Base-by-base conservation (phyloP, 2,113 vertebrate species). In the Naja naja region DNA sequence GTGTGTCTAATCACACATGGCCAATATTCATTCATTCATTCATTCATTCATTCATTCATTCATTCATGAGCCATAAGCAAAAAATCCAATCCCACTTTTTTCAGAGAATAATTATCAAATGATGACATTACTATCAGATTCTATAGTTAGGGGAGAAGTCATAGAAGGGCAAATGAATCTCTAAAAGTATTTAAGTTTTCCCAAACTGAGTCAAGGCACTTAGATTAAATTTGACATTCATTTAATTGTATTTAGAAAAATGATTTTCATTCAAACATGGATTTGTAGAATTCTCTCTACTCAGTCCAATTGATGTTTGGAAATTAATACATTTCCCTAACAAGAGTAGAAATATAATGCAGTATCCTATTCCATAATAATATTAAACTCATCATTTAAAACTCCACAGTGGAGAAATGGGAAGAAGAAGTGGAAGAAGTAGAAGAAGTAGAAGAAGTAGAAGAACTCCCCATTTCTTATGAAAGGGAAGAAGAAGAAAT, bases 351-450 rank as follows among this genome's bases (percentile, higher is more conserved):
- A 93, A 53, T 91, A 94, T 94, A 94, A 53, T 90, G 93, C 93
- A 92, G 22, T 88, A 20, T 4, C 25, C 74, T 0, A 1, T 45
- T 74, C 14, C 22, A 14, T 10, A 89, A 85, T 92, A 94, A 89
- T 85, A 89, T 43, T 95, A 95, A 93, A 47, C 88, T 96, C 97
- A 91, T 96, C 93, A 95, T 97, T 97, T 95, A 98, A 97, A 89
- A 96, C 93, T 91, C 94, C 56, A 85, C 95, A 95, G 94, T 96
- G 89, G 97, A 98, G 94, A 95, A 97, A 94, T 98, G 97, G 98
- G 52, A 94, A 95, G 97, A 98, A 93, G 97, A 97, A 94, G 97
- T 97, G 95, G 86, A 90, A 69, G 93, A 85, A 20, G 94, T 93
- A 69, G 94, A 96, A 94, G 95, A 96, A 58, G 94, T 95, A 23